phyloP scores from a whole-genome alignment of 2,113 vertebrate species.

The Ciconia boyciana region DNA sequence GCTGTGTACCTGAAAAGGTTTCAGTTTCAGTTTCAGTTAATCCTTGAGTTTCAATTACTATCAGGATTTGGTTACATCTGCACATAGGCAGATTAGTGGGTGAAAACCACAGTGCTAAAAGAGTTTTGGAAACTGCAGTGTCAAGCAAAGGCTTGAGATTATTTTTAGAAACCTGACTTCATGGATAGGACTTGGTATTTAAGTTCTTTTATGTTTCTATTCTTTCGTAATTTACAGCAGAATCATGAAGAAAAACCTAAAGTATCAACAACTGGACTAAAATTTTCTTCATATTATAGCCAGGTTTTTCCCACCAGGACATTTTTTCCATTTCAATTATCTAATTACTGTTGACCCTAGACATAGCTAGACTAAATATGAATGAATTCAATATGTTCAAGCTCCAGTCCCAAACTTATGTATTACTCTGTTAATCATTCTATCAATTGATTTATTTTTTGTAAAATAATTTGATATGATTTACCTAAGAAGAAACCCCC shows the following conservation, averaged over 20 bases:
- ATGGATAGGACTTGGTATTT: neutral
- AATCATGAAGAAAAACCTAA: neutral
- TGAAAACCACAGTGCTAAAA: neutral
- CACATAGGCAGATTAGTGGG: neutral
- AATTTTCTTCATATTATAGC: neutral
- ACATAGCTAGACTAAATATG: neutral
- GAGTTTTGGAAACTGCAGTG: neutral
- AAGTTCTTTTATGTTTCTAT: neutral
- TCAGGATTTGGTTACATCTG: neutral
- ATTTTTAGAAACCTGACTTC: neutral
- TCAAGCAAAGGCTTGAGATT: neutral
- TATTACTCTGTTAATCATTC: neutral
- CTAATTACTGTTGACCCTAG: neutral
- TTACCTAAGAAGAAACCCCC: neutral
- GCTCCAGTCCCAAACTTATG: neutral
- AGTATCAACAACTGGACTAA: neutral
- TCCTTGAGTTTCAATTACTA: neutral
- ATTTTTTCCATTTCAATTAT: neutral
- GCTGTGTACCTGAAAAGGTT: neutral
- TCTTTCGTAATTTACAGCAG: neutral
- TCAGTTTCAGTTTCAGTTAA: neutral
- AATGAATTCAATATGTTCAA: neutral
- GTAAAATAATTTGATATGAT: neutral
- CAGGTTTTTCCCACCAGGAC: neutral
- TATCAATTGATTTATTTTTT: neutral